Conservation (phyloP, 2,113 vertebrate species). For the Raja brachyura region DNA sequence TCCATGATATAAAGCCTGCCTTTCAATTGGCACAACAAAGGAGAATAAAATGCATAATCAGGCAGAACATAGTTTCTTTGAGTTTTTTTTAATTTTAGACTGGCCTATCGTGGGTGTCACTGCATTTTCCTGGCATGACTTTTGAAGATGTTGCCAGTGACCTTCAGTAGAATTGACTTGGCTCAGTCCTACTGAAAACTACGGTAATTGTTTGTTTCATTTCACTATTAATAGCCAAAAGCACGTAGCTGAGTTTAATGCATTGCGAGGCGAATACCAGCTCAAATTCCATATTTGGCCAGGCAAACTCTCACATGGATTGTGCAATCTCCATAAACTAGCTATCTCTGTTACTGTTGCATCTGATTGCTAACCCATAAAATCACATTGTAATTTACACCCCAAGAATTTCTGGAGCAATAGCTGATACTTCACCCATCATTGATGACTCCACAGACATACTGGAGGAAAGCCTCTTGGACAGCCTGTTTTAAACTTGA, state of each 20-base stretch:
- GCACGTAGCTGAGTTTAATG: background rate
- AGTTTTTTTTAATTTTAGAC: background rate
- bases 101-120: background rate
- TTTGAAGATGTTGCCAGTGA: background rate
- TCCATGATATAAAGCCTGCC: background rate
- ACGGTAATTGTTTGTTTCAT: background rate
- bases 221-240: conserved; percentile 1
- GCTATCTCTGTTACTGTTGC: background rate
- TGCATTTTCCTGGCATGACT: background rate
- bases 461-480: background rate
- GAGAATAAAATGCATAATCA: background rate
- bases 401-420: background rate
- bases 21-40: background rate
- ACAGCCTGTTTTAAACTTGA: background rate
- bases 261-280: background rate
- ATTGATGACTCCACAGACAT: background rate
- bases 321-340: background rate
- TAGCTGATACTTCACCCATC: background rate
- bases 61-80: background rate
- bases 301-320: background rate
- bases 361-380: conserved; percentile 25
- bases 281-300: background rate
- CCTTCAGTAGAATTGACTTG: conserved; percentile 9
- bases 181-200: conserved; percentile 18
- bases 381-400: background rate